Conservation (phyloP, 2,797 vertebrate genomes). For the Lithobates sylvaticus region DNA sequence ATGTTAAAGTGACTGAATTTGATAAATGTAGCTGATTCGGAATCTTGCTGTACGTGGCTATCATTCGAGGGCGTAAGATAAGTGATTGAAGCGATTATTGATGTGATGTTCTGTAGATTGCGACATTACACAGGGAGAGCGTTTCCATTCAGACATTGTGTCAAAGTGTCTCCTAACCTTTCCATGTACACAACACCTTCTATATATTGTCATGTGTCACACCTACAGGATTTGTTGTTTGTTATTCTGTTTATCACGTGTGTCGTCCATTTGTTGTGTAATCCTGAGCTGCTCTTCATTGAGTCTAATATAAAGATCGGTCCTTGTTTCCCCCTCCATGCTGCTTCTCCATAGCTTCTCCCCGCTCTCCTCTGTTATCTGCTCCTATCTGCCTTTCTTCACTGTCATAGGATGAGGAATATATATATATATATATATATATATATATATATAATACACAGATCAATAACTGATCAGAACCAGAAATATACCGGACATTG, state of each 20-base stretch:
- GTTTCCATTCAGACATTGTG: constrained; percentile 63
- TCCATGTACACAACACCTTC: constrained; percentile 5
- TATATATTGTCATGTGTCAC: neutral
- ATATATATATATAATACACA: too few relatives aligned
- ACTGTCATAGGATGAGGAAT: too few relatives aligned
- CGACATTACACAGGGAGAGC: constrained; percentile 1
- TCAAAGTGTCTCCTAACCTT: constrained; percentile 17
- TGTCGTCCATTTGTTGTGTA: neutral
- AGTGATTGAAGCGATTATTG: neutral
- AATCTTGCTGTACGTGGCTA: too few relatives aligned
- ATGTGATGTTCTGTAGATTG: neutral
- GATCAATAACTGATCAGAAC: too few relatives aligned
- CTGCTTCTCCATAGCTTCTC: constrained; percentile 65
- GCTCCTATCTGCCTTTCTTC: constrained; percentile 61
- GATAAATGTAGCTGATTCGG: too few relatives aligned
- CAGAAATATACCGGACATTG: too few relatives aligned
- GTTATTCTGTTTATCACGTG: neutral
- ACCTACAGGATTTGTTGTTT: neutral
- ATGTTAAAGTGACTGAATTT: too few relatives aligned
- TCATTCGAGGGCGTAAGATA: neutral
- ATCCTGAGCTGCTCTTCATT: neutral
- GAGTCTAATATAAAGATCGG: neutral
- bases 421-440: too few relatives aligned
- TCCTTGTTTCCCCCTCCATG: constrained; percentile 37
- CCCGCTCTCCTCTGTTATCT: neutral